phyloP scores from a whole-genome alignment of 2,888 invertebrate species.

The Troides aeacus region DNA sequence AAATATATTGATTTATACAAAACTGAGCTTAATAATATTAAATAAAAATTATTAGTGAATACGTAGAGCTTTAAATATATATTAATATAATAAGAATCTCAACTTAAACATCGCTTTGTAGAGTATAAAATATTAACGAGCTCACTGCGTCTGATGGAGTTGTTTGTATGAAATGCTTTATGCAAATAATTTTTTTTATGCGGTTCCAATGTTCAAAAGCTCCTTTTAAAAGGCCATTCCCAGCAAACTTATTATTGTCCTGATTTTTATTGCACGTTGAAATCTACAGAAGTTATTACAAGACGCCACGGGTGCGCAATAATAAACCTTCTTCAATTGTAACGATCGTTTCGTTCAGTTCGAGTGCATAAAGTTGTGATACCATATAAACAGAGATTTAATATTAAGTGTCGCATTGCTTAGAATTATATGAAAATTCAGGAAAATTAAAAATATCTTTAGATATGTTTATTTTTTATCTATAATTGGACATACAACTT shows the following conservation, averaged over 20 bases:
- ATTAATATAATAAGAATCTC: background rate
- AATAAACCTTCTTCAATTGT: constrained; percentile 15
- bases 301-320: constrained; percentile 12
- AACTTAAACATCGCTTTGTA: background rate
- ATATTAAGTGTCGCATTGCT: background rate
- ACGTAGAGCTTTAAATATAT: no score
- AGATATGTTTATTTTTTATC: no score
- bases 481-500: no score
- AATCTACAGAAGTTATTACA: constrained; percentile 17
- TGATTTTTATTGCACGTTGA: constrained; percentile 20
- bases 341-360: constrained; percentile 12
- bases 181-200: constrained; percentile 24
- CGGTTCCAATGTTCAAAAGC: constrained; percentile 17
- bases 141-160: constrained; percentile 15
- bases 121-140: constrained; percentile 21
- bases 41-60: no score
- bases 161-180: constrained; percentile 22
- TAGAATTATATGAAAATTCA: no score
- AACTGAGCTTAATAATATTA: no score
- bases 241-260: constrained; percentile 20
- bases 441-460: no score
- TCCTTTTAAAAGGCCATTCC: constrained; percentile 19
- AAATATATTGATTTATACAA: no score
- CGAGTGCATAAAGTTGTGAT: background rate
- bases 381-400: background rate